Evolutionary conservation across 92 coral and sea anemone genomes (phyloP).

Genomic region (Nematostella vectensis): DNA sequence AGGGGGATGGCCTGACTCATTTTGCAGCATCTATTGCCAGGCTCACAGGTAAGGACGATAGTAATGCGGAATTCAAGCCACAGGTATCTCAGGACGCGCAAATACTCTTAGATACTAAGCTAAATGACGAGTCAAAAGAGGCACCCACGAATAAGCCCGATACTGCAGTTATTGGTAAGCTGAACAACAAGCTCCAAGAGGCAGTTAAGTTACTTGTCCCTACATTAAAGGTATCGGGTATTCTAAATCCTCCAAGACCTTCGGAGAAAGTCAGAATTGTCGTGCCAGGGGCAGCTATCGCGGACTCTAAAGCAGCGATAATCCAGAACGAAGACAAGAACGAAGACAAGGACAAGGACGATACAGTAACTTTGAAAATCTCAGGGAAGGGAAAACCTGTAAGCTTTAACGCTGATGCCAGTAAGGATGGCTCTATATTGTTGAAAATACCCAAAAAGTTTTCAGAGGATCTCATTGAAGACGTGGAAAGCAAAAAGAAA

Average conservation of each 20-base stretch:
- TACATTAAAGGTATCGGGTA: neutral
- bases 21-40: no score
- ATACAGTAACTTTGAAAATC: constrained; percentile 51
- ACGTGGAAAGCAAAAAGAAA: neutral
- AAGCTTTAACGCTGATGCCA: constrained; percentile 75
- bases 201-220: neutral
- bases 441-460: constrained; percentile 47
- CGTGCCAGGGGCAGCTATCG: neutral
- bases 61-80: no score
- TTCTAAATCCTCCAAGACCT: neutral
- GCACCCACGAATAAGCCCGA: neutral
- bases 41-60: no score
- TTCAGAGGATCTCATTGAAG: constrained; percentile 15
- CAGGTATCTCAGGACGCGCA: no score
- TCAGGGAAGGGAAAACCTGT: constrained; percentile 67
- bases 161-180: neutral
- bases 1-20: no score
- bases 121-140: neutral
- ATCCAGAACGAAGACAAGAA: neutral
- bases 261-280: neutral
- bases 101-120: neutral
- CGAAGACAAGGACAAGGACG: constrained; percentile 9
- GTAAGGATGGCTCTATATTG: constrained; percentile 61
- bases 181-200: neutral
- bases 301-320: neutral